Base-by-base conservation (phyloP, 1,140 invertebrate genomes). In the Drosophila guanche region DNA sequence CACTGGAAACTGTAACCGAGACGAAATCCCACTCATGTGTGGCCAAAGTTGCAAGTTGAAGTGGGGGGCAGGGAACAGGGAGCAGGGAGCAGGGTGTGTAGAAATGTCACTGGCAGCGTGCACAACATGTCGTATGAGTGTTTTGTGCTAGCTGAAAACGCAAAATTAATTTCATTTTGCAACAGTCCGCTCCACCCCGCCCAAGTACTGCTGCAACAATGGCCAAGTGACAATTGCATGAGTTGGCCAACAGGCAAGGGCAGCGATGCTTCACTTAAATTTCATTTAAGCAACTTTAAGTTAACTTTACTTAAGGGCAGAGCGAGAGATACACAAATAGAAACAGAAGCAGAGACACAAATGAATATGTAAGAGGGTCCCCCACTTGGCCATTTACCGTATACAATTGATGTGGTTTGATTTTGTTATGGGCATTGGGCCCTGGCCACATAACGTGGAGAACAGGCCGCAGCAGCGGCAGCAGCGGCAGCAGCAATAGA, bases 381-480 rank as follows among this genome's bases (percentile, higher is more conserved):
- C 83, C 83, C 83, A 88, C 78, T 88, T 88, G 83, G 71, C 83
- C 75, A 83, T 88, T 88, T 88, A 88, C 83, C 33, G 66, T 76
- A 73, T 74, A 88, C 78, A 88, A 88, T 88, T 88, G 83, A 88
- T 88, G 83, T 89, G 83, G 75, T 88, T 88, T 88, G 83, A 88
- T 88, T 88, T 88, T 76, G 84, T 88, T 88, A 69, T 71, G 74
- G 84, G 59, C 74, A 88, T 72, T 73, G 84, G 16, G 16, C 16
- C 71, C 72, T 76, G 56, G 56, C 84, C 63, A 76, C 74, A 88
- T 78, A 86, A 76, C 78, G 70, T 79, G 78, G 86, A 77, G 57
- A 83, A 77, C 65, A 75, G 67, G 55, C 68, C 63, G 37, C 10
- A 33, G 12, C 5, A 20, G n/a, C 56, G 51, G 52, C 58, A 42